These are phyloP conservation scores for Spatula versicolor DNA, from an alignment of 2,797 vertebrate genomes.

Conservation along the genomic window DNA sequence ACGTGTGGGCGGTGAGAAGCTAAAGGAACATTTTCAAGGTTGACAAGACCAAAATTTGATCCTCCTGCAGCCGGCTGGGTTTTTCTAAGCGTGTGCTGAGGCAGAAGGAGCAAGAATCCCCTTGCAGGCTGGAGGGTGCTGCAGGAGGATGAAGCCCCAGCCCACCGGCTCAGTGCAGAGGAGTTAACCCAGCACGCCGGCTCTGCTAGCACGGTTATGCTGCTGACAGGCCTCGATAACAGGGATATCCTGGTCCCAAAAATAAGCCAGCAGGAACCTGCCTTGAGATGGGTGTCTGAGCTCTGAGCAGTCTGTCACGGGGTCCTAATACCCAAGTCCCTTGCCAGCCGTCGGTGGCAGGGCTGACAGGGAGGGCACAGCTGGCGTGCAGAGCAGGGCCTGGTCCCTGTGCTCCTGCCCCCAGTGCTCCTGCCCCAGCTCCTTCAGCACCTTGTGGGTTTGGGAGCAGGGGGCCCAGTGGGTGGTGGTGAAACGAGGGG, in stretches of 20 bases:
- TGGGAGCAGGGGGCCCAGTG: background rate
- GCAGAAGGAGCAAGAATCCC: constrained; percentile 4
- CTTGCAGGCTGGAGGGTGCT: background rate
- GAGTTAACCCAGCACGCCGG: background rate
- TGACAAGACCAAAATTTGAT: constrained; percentile 45
- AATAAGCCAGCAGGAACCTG: background rate
- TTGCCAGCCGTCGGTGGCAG: constrained; percentile 20
- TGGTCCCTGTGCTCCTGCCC: no score
- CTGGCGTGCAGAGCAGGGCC: constrained; percentile 40
- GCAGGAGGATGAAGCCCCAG: background rate
- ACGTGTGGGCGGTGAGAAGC: constrained; percentile 16
- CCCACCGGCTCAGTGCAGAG: background rate
- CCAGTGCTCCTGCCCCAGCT: background rate
- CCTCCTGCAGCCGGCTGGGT: background rate
- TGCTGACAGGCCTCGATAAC: background rate
- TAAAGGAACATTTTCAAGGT: constrained; percentile 59
- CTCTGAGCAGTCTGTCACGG: background rate
- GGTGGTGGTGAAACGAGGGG: background rate
- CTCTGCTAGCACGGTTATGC: background rate
- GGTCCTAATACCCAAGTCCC: background rate
- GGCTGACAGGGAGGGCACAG: constrained; percentile 57
- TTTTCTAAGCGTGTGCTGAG: background rate
- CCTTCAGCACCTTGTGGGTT: background rate
- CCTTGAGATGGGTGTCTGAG: background rate
- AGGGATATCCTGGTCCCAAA: background rate